phyloP scores from a whole-genome alignment of 2,797 vertebrate species.

The Eutrigla gurnardus region DNA sequence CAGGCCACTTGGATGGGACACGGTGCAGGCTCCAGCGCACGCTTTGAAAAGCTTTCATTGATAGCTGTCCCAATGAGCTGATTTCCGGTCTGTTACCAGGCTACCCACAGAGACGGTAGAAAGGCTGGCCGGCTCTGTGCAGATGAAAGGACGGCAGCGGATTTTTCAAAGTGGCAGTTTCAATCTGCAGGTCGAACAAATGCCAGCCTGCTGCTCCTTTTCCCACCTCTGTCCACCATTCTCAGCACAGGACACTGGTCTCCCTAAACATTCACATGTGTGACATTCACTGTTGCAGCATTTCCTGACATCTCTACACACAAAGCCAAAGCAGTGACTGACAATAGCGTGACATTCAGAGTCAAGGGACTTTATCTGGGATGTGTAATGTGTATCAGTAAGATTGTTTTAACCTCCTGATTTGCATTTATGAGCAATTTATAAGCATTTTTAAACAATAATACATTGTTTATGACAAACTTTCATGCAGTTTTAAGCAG shows the following conservation, averaged over 20 bases:
- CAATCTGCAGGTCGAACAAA: slow-evolving; percentile 49
- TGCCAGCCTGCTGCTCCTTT: slow-evolving; percentile 17
- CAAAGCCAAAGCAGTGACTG: not conserved
- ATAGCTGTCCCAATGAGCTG: slow-evolving; percentile 70
- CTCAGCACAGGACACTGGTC: slow-evolving; percentile 38
- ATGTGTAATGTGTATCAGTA: not conserved
- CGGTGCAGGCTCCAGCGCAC: slow-evolving; percentile 48
- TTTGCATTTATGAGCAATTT: not conserved
- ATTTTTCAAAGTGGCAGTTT: slow-evolving; percentile 46
- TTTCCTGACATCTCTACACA: slow-evolving; percentile 35
- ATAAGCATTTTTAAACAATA: not conserved
- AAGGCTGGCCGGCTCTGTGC: slow-evolving; percentile 25
- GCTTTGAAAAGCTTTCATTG: slow-evolving; percentile 77
- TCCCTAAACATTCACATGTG: slow-evolving; percentile 56
- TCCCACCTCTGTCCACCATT: slow-evolving; percentile 39
- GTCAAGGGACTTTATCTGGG: slow-evolving; percentile 3
- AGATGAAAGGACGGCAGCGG: slow-evolving; percentile 41
- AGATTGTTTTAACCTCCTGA: not conserved
- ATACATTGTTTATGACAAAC: not conserved
- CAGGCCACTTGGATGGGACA: slow-evolving; percentile 74
- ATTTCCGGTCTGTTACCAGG: slow-evolving; percentile 61
- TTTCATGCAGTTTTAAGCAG: not conserved
- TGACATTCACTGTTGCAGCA: slow-evolving; percentile 66
- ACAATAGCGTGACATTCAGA: not conserved
- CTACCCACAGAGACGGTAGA: slow-evolving; percentile 48